Evolutionary conservation across 1,140 invertebrate species (phyloP).

Genomic region (Aphidius ervi): DNA sequence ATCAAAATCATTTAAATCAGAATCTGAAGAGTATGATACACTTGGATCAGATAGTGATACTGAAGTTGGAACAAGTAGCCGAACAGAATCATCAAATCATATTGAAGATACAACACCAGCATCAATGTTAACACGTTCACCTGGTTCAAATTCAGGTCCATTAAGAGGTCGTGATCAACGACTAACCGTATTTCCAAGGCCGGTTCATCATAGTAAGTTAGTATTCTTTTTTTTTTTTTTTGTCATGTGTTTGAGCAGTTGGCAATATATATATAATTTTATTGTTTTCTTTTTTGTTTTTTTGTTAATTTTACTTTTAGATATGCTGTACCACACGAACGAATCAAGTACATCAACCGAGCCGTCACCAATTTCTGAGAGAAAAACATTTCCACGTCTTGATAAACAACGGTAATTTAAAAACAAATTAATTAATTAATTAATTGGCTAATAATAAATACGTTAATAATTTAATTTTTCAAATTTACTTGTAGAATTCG

Average conservation of each 20-base stretch:
- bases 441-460: too few species aligned
- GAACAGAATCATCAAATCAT: slow-evolving; percentile 57
- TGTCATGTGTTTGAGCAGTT: slow-evolving; percentile 10
- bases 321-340: slow-evolving; percentile 57
- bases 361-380: slow-evolving; percentile 57
- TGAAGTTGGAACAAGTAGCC: slow-evolving; percentile 55
- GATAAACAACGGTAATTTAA: slow-evolving; percentile 14
- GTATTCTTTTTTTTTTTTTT: slow-evolving; percentile 53
- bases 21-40: slow-evolving; percentile 63
- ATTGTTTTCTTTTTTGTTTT: slow-evolving; percentile 9
- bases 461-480: too few species aligned
- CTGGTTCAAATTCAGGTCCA: slow-evolving; percentile 41
- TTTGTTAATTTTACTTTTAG: slow-evolving; percentile 37
- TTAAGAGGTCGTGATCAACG: slow-evolving; percentile 44
- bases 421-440: too few species aligned
- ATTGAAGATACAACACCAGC: slow-evolving; percentile 52
- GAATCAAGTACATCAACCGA: slow-evolving; percentile 59
- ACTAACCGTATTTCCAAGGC: slow-evolving; percentile 50
- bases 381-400: slow-evolving; percentile 55
- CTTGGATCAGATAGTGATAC: slow-evolving; percentile 61
- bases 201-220: slow-evolving; percentile 62
- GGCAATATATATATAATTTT: too few species aligned
- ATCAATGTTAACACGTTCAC: slow-evolving; percentile 43
- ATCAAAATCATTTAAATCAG: slow-evolving; percentile 54
- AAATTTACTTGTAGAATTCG: slow-evolving; percentile 33